Percentiles rank a stretch among this genome's conserved stretches.
Evolutionary conservation across 2,113 vertebrate genomes (phyloP).

Genomic region (Camelus dromedarius): DNA sequence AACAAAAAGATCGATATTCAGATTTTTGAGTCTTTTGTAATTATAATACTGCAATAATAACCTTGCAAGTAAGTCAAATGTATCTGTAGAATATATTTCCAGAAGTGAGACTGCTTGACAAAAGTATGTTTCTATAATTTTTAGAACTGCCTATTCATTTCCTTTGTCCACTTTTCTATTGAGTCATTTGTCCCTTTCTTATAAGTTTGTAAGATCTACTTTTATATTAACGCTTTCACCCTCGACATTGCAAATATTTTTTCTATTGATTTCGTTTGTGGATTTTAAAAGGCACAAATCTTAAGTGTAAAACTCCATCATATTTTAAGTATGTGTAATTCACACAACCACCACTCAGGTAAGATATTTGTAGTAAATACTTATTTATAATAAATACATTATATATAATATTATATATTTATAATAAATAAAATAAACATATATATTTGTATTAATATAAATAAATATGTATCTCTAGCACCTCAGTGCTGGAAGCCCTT

Average conservation of each 20-base stretch:
- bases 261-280: neutral
- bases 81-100: neutral
- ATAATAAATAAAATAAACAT: no score
- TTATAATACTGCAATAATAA: neutral
- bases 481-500: neutral
- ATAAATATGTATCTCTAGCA: neutral
- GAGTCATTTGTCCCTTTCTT: neutral
- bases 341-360: neutral
- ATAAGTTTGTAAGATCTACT: neutral
- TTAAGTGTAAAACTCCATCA: neutral
- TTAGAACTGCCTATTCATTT: neutral
- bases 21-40: neutral
- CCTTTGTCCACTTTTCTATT: neutral
- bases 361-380: neutral
- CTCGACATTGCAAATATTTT: neutral
- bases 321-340: neutral
- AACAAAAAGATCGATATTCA: neutral
- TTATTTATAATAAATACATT: neutral
- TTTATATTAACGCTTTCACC: neutral
- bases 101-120: neutral
- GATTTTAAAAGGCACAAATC: conserved; percentile 5
- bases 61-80: neutral
- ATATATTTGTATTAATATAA: neutral
- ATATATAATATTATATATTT: no score
- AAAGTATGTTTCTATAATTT: conserved; percentile 8